Evolutionary conservation across 1,140 invertebrate species (phyloP), one percentile per base, ranked within the genome.

Genomic region (Bombus cullumanus): DNA sequence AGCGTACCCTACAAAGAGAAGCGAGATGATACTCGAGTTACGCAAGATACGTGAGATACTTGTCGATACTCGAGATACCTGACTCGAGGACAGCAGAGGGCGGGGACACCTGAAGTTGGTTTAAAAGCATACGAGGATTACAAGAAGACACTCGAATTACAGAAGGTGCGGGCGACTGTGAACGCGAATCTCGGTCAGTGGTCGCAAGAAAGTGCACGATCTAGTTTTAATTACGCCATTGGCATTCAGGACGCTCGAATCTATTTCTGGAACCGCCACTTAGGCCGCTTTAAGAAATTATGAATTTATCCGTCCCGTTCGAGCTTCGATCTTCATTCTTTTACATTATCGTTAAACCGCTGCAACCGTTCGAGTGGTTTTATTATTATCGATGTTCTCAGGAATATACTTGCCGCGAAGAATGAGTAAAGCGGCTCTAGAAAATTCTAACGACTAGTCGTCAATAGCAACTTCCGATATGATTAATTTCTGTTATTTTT

Each of bases 21-120:
- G 68, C 41, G 83, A 68, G 84, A 81, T 62, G 84, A 75, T 75
- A 47, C 84, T 85, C 79, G 84, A 74, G 78, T 85, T 85, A 85
- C 84, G 43, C 71, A 79, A 80, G 84, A 85, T 68, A 85, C 71
- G 71, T 75, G 84, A 85, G 84, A 85, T 81, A 85, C 84, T 85
- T 81, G 84, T 85, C 84, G 84, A 85, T 85, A 85, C 79, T 85
- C 71, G 84, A 85, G 84, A 85, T 85, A 85, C 84, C 79, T 72
- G 78, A 41, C 82, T 79, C 47, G 47, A 53, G 47, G 47, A 53
- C 47, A 53, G 47, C 47, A 53, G 47, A 53, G 69, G 28, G 34
- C 39, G 59, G 53, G 31, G 9, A 74, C 34, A 74, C 69, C 83
- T 66, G 78, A 85, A 64, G 83, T 85, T 43, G 53, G 57, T 47